phyloP scores from a whole-genome alignment of 1,140 invertebrate species.

The Panagrolaimus sp. region DNA sequence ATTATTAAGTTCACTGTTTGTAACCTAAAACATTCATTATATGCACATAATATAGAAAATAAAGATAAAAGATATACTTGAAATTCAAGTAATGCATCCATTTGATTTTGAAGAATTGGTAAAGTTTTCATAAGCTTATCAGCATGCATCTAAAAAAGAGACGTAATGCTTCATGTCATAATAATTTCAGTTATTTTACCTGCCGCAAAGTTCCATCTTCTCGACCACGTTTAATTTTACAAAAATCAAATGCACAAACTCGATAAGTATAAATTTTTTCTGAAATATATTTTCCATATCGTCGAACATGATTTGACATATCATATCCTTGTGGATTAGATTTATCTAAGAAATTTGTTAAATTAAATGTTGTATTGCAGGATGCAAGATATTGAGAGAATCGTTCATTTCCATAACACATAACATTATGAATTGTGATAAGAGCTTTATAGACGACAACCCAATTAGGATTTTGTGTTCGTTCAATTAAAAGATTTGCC shows the following conservation, averaged over 20 bases:
- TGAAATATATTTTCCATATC: slow-evolving; percentile 97
- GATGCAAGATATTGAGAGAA: slow-evolving; percentile 99
- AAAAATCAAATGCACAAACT: slow-evolving; percentile 97
- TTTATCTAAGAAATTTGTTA: slow-evolving; percentile 93
- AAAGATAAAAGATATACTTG: slow-evolving; percentile 65
- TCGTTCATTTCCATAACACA: slow-evolving; percentile 99
- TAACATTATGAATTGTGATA: slow-evolving; percentile 94
- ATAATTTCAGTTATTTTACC: no score
- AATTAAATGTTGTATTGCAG: slow-evolving; percentile 96
- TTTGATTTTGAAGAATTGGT: slow-evolving; percentile 85
- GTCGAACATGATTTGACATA: slow-evolving; percentile 73
- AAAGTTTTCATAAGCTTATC: slow-evolving; percentile 94
- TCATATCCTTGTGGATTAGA: slow-evolving; percentile 73
- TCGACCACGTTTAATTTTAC: slow-evolving; percentile 93
- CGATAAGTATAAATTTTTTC: slow-evolving; percentile 97
- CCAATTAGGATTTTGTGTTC: slow-evolving; percentile 94
- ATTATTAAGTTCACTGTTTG: slow-evolving; percentile 90
- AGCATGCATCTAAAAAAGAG: slow-evolving; percentile 92
- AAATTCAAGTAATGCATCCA: slow-evolving; percentile 92
- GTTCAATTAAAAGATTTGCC: slow-evolving; percentile 92
- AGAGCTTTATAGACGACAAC: slow-evolving; percentile 96
- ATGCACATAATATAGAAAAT: neutral
- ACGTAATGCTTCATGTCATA: no score
- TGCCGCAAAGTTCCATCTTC: slow-evolving; percentile 88
- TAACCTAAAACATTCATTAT: slow-evolving; percentile 66